phyloP scores from a whole-genome alignment of 2,888 invertebrate species.

The Monoplex corrugatus region DNA sequence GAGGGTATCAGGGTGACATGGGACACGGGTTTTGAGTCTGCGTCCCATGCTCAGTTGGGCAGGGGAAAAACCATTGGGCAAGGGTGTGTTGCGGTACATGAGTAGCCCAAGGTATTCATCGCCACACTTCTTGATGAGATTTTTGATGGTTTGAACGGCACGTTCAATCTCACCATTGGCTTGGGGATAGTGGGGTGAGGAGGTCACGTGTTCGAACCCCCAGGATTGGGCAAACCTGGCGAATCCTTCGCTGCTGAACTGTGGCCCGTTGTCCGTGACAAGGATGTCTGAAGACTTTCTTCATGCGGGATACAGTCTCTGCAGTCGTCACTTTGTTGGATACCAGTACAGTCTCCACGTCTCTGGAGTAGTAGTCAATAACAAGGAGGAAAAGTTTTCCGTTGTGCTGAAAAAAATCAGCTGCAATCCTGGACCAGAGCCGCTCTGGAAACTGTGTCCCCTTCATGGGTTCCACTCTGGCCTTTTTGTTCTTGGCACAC shows the following conservation, averaged over 20 bases:
- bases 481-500: slow-evolving; percentile 28
- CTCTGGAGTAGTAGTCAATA: slow-evolving; percentile 26
- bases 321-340: background rate
- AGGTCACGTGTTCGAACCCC: slow-evolving; percentile 20
- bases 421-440: slow-evolving; percentile 4
- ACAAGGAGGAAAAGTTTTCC: slow-evolving; percentile 11
- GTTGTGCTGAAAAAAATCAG: background rate
- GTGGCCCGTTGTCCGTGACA: background rate
- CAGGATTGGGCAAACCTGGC: background rate
- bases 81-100: background rate
- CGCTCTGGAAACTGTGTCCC: background rate
- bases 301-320: background rate
- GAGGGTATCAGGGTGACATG: background rate
- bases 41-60: slow-evolving; percentile 4
- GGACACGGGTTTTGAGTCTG: slow-evolving; percentile 2
- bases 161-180: slow-evolving; percentile 30
- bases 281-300: slow-evolving; percentile 23
- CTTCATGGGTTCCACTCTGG: slow-evolving; percentile 24
- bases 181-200: background rate
- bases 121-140: slow-evolving; percentile 2
- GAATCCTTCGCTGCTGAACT: background rate
- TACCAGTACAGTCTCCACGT: background rate
- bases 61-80: slow-evolving; percentile 9
- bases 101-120: background rate
- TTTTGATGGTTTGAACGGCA: slow-evolving; percentile 18